These are phyloP conservation scores for Pterois miles DNA, from an alignment of 2,797 vertebrate genomes.

Conservation along the genomic window DNA sequence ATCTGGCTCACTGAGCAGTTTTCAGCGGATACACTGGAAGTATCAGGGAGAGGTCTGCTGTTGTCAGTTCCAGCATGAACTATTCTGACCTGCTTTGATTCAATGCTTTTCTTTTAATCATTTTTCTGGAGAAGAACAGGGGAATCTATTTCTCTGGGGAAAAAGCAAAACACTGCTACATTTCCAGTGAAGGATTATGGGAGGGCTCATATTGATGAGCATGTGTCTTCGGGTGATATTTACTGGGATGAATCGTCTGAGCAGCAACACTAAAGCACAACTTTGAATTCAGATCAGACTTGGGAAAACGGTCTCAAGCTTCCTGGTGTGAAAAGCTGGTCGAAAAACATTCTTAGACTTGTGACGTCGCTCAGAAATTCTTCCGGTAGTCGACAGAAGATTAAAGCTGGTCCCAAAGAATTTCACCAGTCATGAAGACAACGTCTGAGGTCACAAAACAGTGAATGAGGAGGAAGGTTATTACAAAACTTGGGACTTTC, in stretches of 20 bases:
- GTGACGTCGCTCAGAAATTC: background rate
- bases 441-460: background rate
- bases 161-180: slow-evolving; percentile 8
- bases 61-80: slow-evolving; percentile 28
- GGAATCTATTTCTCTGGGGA: background rate
- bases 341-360: background rate
- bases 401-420: background rate
- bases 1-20: slow-evolving; percentile 3
- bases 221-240: slow-evolving; percentile 21
- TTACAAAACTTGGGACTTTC: background rate
- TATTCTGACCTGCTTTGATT: slow-evolving; percentile 29
- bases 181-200: slow-evolving; percentile 28
- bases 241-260: background rate
- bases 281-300: slow-evolving; percentile 9
- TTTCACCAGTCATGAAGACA: background rate
- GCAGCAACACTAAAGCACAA: background rate
- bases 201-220: background rate
- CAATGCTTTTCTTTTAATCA: slow-evolving; percentile 20
- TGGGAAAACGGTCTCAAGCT: background rate
- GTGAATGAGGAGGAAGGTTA: background rate
- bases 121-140: slow-evolving; percentile 10
- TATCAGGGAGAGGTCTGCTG: slow-evolving; percentile 15
- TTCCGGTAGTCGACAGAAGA: background rate
- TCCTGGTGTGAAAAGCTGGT: background rate
- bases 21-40: slow-evolving; percentile 23